phyloP scores from a whole-genome alignment of 2,797 vertebrate genomes.

The Ataeniobius toweri region DNA sequence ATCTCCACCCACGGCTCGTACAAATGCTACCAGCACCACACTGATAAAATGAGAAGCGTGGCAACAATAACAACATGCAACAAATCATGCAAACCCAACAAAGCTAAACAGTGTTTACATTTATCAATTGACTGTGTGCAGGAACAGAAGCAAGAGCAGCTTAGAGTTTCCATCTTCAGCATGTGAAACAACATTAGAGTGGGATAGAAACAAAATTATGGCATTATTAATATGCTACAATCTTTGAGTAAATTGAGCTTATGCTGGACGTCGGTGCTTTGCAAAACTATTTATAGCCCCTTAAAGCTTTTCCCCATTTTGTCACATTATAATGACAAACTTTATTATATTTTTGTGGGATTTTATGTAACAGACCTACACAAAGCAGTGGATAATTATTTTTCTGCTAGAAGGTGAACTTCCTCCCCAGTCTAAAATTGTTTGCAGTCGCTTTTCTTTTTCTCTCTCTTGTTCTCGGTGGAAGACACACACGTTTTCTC shows the following conservation, averaged over 20 bases:
- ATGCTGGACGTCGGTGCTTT: neutral
- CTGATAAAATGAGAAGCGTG: slow-evolving; percentile 81
- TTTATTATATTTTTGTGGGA: neutral
- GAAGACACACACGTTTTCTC: too few relatives aligned
- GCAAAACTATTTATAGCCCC: neutral
- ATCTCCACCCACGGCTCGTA: slow-evolving; percentile 85
- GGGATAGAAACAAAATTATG: neutral
- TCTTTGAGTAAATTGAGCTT: neutral
- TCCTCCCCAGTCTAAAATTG: neutral
- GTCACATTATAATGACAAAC: neutral
- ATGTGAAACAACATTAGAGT: slow-evolving; percentile 77
- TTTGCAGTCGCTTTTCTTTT: neutral
- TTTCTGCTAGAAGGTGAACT: neutral
- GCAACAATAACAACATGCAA: slow-evolving; percentile 86
- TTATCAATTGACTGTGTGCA: slow-evolving; percentile 60
- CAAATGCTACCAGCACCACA: slow-evolving; percentile 87
- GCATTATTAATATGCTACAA: neutral
- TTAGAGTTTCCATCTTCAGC: slow-evolving; percentile 85
- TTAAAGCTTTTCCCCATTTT: neutral
- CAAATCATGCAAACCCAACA: slow-evolving; percentile 80
- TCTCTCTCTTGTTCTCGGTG: too few relatives aligned
- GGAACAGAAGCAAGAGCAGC: slow-evolving; percentile 47
- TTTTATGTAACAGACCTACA: neutral
- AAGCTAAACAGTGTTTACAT: slow-evolving; percentile 83
- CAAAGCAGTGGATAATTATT: neutral